phyloP scores from a whole-genome alignment of 2,797 vertebrate species.

The Sylvia borin region DNA sequence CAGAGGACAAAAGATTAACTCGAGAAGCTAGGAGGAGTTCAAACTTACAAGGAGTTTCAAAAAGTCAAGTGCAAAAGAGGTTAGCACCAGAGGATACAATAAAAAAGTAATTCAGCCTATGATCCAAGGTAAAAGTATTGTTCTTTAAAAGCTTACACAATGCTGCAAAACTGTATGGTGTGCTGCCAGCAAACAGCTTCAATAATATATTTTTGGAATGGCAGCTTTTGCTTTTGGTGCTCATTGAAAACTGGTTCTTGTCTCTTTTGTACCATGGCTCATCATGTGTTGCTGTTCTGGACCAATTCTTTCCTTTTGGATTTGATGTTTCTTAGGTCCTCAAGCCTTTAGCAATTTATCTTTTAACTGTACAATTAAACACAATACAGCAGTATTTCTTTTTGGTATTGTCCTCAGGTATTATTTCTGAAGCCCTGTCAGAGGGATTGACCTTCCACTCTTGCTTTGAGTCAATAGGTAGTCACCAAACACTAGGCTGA shows the following conservation, averaged over 20 bases:
- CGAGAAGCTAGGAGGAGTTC: not conserved
- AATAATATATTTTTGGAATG: not conserved
- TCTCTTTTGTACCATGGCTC: conserved; percentile 1
- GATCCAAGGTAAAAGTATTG: not conserved
- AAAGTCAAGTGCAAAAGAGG: not conserved
- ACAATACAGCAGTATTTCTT: not conserved
- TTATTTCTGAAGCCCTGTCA: not conserved
- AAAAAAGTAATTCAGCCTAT: not conserved
- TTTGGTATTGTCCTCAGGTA: not conserved
- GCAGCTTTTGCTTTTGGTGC: not conserved
- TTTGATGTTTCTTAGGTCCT: not conserved
- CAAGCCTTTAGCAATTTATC: not conserved
- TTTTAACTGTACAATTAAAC: not conserved
- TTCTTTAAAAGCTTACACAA: not conserved
- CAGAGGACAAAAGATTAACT: not conserved
- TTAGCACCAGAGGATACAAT: not conserved
- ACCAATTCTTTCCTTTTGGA: not conserved
- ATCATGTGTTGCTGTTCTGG: not conserved
- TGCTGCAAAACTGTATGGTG: not conserved
- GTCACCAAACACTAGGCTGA: not conserved
- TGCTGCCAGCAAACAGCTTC: not conserved
- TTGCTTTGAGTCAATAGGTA: not conserved
- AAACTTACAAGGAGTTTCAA: not conserved
- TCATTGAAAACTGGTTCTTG: not conserved
- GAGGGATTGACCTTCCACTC: not conserved